Percentiles rank a stretch among this genome's conserved stretches.
phyloP scores from a whole-genome alignment of 2,797 vertebrate species.

The Scolopax bukidnonensis region DNA sequence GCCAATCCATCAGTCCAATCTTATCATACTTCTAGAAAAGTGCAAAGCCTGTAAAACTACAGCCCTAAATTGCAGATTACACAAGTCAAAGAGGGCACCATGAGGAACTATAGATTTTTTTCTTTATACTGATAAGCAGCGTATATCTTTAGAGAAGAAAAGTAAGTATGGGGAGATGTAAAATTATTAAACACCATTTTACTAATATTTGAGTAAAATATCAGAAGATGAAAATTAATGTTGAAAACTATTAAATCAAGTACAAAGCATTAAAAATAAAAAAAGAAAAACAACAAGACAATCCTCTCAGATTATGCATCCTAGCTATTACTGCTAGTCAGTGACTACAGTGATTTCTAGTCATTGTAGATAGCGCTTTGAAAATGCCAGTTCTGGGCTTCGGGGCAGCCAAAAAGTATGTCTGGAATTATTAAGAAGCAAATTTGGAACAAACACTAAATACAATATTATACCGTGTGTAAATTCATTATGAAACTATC shows the following conservation, averaged over 20 bases:
- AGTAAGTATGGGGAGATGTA: background rate
- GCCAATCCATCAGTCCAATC: background rate
- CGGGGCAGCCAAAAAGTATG: background rate
- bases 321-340: background rate
- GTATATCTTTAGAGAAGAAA: background rate
- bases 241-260: background rate
- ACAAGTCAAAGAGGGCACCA: background rate
- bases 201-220: background rate
- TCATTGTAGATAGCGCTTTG: background rate
- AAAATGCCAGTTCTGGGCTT: background rate
- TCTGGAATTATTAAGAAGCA: background rate
- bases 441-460: background rate
- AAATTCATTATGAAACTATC: background rate
- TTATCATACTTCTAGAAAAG: background rate
- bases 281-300: background rate
- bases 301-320: background rate
- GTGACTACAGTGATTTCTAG: background rate
- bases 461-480: background rate
- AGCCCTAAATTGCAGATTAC: background rate
- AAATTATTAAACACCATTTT: background rate
- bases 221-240: background rate
- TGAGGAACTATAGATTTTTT: background rate
- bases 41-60: slow-evolving; percentile 6
- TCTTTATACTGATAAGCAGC: background rate
- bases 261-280: background rate